Evolutionary conservation across 2,797 vertebrate species (phyloP), one percentile per base, ranked within the genome.

Genomic region (Miichthys miiuy): DNA sequence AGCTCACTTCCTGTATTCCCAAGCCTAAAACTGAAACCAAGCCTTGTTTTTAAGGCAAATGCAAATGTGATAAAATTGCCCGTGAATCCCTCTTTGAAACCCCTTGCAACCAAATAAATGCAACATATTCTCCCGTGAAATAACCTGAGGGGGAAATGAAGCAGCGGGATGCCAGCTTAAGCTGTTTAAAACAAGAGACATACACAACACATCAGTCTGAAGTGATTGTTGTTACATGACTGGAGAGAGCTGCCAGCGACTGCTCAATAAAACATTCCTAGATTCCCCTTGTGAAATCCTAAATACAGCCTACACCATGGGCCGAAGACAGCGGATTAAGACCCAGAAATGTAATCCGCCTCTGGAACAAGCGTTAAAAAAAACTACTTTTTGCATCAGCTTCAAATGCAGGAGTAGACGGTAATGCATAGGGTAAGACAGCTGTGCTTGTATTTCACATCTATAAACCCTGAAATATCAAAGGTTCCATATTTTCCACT

Each of bases 301-400:
- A 77, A 88, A 90, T 72, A 52, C 71, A 69, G 63, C 71, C 20
- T 13, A 74, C 73, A 80, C 42, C 42, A 61, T 16, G 41, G 81
- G 72, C 60, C 27, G 60, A 68, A 83, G 69, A 86, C 27, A 1
- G 61, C 42, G 83, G 83, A 86, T 91, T 90, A 90, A 71, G 68
- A 84, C 23, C 63, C 51, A 79, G 11, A 79, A 85, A 81, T 70
- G 72, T 90, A 90, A 91, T 88, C 88, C 86, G 85, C 66, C 71
- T 84, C 70, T 21, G 69, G 87, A 87, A 84, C 71, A 70, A 72
- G 79, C 70, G 79, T 67, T 68, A 27, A 78, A 72, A 27, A 78
- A 72, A 82, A 84, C 25, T 34, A 47, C 44, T 30, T 6, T 27
- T n/a, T 0, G 6, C 67, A 57, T 44, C 47, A 34, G 23, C 38